Evolutionary conservation across 2,113 vertebrate species (phyloP), one percentile per base, ranked within the genome.

Genomic region (Melospiza melodia): DNA sequence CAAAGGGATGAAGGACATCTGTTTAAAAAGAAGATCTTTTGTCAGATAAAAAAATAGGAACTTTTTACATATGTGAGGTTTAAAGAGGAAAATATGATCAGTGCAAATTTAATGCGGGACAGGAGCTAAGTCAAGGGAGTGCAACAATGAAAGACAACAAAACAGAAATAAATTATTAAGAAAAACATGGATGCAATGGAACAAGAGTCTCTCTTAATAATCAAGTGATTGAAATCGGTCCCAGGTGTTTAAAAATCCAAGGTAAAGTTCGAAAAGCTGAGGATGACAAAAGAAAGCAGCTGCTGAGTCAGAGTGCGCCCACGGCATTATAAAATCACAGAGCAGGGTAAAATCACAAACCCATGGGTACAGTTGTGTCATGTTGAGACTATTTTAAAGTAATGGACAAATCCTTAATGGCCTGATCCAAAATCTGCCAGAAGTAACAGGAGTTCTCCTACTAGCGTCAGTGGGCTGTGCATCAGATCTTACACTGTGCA

Each of bases 161-260:
- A 96, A 74, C 41, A 69, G 74, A 84, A 69, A 23, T 2, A 86
- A 77, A 79, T 35, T 15, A 82, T 68, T 52, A 85, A 63, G 52
- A 57, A 85, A 90, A 94, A 95, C 20, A 72, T 14, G n/a, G 68
- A 86, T 90, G 79, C 31, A 87, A 87, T 72, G 86, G 90, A 96
- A 96, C 67, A 95, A 93, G 41, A 95, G 80, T 77, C 22, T 96
- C 65, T 90, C 73, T 85, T 94, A 94, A 84, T 54, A 84, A 90
- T 90, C 46, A 93, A 87, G 73, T 95, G 83, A 76, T 76, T 94
- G 57, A 75, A 91, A 69, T 97, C 69, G 94, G 96, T 96, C 96
- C 95, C 94, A 84, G 93, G 49, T 65, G 58, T 46, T 90, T 95
- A 82, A 92, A 96, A 96, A 86, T 80, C 79, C 88, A 92, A 94